Evolutionary conservation across 1,140 invertebrate species (phyloP).

Genomic region (Trachymyrmex septentrionalis): DNA sequence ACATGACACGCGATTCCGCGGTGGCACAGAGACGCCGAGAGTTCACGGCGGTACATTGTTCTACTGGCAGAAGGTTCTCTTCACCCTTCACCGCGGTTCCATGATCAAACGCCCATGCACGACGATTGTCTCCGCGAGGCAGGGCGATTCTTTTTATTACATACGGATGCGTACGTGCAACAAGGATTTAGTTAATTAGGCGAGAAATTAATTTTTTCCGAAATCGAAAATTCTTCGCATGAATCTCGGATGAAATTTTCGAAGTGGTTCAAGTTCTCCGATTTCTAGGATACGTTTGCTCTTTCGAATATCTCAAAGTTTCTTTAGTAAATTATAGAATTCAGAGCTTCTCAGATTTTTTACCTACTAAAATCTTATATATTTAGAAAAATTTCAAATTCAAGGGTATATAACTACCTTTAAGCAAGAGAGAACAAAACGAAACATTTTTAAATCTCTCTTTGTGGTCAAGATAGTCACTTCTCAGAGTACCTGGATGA

Average conservation of each 20-base stretch:
- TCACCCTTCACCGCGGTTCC: slow-evolving; percentile 52
- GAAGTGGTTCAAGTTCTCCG: neutral
- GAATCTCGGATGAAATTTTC: neutral
- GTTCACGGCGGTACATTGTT: slow-evolving; percentile 84
- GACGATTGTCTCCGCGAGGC: slow-evolving; percentile 35
- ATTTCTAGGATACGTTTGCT: neutral
- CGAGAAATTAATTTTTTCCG: neutral
- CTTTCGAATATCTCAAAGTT: neutral
- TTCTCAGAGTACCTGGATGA: slow-evolving; percentile 61
- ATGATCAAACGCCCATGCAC: slow-evolving; percentile 27
- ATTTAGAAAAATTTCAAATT: neutral
- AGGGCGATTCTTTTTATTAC: slow-evolving; percentile 40
- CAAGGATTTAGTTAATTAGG: neutral
- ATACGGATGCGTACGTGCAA: neutral
- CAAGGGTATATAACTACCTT: neutral
- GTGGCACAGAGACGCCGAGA: slow-evolving; percentile 74
- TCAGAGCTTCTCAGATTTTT: neutral
- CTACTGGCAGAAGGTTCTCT: slow-evolving; percentile 80
- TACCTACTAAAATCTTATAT: neutral
- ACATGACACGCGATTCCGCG: slow-evolving; percentile 82
- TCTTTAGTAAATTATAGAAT: neutral
- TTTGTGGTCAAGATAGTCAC: neutral
- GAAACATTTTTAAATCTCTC: slow-evolving; percentile 4
- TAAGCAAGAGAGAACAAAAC: neutral
- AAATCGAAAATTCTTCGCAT: neutral